Conservation (phyloP, 2,797 vertebrate genomes). For the Tenualosa ilisha region DNA sequence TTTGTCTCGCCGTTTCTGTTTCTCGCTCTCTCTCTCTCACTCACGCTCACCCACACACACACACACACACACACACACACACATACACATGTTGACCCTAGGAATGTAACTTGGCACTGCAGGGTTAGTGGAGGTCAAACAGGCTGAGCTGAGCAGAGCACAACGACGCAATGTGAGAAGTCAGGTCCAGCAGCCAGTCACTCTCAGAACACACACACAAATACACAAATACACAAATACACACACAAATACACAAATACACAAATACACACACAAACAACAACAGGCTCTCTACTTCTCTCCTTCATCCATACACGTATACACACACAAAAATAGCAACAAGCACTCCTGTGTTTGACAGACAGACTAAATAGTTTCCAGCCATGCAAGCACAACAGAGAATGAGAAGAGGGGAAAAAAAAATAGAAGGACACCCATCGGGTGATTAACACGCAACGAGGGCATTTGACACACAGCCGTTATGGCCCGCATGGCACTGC, state of each 20-base stretch:
- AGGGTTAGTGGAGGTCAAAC: not conserved
- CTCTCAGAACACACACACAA: not conserved
- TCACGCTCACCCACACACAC: not conserved
- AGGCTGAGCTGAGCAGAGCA: conserved; percentile 3
- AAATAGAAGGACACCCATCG: not conserved
- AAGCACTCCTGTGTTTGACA: conserved; percentile 17
- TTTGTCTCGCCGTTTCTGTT: not conserved
- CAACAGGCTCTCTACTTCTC: not conserved
- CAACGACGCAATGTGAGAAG: not conserved
- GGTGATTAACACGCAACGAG: not conserved
- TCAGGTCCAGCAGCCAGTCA: not conserved
- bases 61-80: not conserved
- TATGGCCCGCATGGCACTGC: not conserved
- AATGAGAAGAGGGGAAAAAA: not conserved
- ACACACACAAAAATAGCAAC: not conserved
- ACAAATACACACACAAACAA: not conserved
- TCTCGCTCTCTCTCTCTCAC: not conserved
- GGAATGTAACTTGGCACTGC: conserved; percentile 17
- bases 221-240: not conserved
- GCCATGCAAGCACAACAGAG: not conserved
- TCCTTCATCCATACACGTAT: not conserved
- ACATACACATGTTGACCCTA: not conserved
- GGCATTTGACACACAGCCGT: not conserved
- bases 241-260: not conserved
- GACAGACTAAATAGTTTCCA: conserved; percentile 21